phyloP scores from a whole-genome alignment of 2,888 invertebrate species.

The Campopleginae sp. region DNA sequence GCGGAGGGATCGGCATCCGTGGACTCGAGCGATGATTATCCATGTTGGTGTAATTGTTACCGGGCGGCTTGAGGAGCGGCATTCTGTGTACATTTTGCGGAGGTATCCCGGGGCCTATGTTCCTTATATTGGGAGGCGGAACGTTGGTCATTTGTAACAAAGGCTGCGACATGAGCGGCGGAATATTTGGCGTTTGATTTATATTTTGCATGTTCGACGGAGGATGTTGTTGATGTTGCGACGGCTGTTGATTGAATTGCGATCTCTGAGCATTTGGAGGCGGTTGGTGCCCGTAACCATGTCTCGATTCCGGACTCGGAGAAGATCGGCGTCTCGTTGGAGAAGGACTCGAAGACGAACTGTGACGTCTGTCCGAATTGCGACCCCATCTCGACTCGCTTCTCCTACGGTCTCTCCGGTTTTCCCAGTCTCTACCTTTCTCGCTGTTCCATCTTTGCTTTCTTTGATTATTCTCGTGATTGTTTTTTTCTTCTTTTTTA shows the following conservation, averaged over 20 bases:
- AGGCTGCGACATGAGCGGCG: constrained; percentile 78
- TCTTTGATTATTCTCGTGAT: constrained; percentile 69
- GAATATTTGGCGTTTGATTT: constrained; percentile 73
- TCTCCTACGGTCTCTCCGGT: constrained; percentile 77
- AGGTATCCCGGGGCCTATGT: constrained; percentile 74
- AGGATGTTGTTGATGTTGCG: constrained; percentile 60
- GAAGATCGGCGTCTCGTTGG: constrained; percentile 78
- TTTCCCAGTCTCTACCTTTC: constrained; percentile 78
- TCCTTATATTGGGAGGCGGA: constrained; percentile 78
- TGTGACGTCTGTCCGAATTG: constrained; percentile 76
- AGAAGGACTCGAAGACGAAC: constrained; percentile 80
- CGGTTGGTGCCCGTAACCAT: constrained; percentile 75
- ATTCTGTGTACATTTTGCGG: constrained; percentile 74
- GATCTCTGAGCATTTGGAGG: constrained; percentile 74
- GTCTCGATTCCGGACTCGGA: constrained; percentile 76
- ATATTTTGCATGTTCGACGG: constrained; percentile 69
- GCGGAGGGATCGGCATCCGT: constrained; percentile 77
- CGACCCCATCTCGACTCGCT: constrained; percentile 78
- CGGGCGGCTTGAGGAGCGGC: constrained; percentile 70
- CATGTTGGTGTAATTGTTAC: constrained; percentile 72
- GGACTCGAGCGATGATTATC: constrained; percentile 74
- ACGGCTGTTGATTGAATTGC: constrained; percentile 75
- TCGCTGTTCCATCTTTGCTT: constrained; percentile 78
- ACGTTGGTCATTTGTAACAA: constrained; percentile 78
- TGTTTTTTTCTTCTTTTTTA: constrained; percentile 83